Evolutionary conservation across 2,113 vertebrate genomes (phyloP), one percentile per base, ranked within the genome.

Genomic region (Eira barbara): DNA sequence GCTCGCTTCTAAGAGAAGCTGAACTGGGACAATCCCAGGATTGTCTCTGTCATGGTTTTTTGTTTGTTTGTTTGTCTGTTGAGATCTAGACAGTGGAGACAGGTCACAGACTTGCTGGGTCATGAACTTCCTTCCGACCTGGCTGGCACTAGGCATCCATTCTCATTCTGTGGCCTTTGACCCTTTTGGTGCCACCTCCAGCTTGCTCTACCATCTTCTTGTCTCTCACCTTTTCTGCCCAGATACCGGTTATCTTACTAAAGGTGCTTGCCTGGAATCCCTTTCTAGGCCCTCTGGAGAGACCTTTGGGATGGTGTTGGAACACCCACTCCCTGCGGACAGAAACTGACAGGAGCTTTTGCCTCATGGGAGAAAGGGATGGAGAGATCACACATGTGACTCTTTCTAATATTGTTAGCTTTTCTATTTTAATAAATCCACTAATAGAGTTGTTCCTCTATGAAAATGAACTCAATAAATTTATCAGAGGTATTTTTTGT

Each of bases 401-500:
- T 45, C 45, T 63, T n/a, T 29, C 45, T 71, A 42, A 29, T 39
- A 20, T 29, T n/a, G 21, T 55, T 36, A 27, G n/a, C 23, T 69
- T 8, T 63, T 36, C 21, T 55, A 0, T 20, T 47, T 76, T 52
- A 52, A 52, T 78, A 49, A 49, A 49, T 11, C 42, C 39, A 45
- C 39, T 47, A 47, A 17, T 65, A 52, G 29, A 45, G 17, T 69
- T 91, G 12, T 80, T 69, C 11, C 21, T 86, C 39, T 61, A 25
- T 52, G 65, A 76, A 61, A 42, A 67, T 61, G 21, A 79, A 7
- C 29, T 69, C 5, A 55, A 31, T 34, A 29, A 92, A 29, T 45
- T n/a, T 92, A 67, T 57, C 89, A 95, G 39, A n/a, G 34, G 12
- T 39, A 8, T 42, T 86, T 17, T 96, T 94, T 47, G 2, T 57